Conservation (phyloP, 2,888 invertebrate species). For the Caradrina clavipalpis region DNA sequence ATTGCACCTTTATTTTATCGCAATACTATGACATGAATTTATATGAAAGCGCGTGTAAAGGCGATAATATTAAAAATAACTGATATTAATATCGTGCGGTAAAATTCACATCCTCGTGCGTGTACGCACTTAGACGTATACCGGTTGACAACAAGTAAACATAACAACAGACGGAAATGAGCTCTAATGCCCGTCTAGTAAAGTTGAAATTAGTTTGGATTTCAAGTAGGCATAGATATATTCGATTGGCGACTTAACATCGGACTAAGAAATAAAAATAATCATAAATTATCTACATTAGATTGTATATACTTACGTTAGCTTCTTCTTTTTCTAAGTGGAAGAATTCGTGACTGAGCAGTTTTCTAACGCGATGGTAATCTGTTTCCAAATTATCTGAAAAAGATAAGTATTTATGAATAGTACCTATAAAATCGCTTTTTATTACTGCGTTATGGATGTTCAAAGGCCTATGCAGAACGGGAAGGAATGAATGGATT, state of each 20-base stretch:
- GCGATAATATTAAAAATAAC: too few species aligned
- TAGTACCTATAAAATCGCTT: not conserved
- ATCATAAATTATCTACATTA: not conserved
- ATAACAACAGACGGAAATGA: not conserved
- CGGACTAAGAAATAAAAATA: not conserved
- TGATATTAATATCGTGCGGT: too few species aligned
- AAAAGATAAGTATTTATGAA: conserved; percentile 62
- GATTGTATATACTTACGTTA: conserved; percentile 81
- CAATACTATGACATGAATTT: too few species aligned
- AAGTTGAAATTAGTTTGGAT: not conserved
- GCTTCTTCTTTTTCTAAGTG: conserved; percentile 88
- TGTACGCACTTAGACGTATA: too few species aligned
- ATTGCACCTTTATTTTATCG: too few species aligned
- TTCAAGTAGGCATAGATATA: too few species aligned
- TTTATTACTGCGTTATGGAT: too few species aligned
- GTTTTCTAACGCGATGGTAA: conserved; percentile 83
- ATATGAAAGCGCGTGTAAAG: too few species aligned
- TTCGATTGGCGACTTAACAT: not conserved
- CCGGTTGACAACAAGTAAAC: not conserved
- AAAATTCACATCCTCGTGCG: too few species aligned
- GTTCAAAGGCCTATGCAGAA: too few species aligned
- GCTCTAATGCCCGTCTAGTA: too few species aligned
- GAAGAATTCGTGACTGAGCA: conserved; percentile 93
- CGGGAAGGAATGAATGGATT: too few species aligned
- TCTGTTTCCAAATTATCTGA: conserved; percentile 87